phyloP scores from a whole-genome alignment of 2,113 vertebrate genomes.

The Phrynocephalus versicolor region DNA sequence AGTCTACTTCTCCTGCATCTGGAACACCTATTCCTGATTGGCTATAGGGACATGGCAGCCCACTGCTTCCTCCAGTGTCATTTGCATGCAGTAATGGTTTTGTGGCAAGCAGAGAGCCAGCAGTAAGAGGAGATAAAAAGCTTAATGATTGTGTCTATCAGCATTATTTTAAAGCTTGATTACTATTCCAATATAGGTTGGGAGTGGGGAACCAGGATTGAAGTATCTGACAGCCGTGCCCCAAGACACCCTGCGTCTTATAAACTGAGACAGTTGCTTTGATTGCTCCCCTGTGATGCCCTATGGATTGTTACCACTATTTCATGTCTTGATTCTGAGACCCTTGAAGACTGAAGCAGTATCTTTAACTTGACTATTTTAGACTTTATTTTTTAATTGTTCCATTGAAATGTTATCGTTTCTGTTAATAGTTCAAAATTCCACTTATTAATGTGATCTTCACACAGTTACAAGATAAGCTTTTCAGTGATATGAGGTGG shows the following conservation, averaged over 20 bases:
- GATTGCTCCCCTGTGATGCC: neutral
- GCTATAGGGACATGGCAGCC: too few relatives aligned
- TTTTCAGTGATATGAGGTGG: neutral
- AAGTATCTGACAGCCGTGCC: neutral
- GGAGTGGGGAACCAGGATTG: neutral
- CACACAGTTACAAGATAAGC: neutral
- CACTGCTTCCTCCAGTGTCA: too few relatives aligned
- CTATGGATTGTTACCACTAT: conserved; percentile 21
- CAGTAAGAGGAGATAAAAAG: neutral
- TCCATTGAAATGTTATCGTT: neutral
- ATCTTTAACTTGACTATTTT: conserved; percentile 3
- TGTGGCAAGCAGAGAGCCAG: neutral
- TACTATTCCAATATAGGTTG: too few relatives aligned
- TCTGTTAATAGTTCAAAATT: neutral
- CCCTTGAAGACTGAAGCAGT: neutral
- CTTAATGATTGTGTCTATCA: too few relatives aligned
- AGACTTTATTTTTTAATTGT: neutral
- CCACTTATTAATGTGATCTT: neutral
- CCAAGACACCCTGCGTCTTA: neutral
- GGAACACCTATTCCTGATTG: too few relatives aligned
- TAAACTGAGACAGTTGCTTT: conserved; percentile 25
- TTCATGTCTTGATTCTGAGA: conserved; percentile 12
- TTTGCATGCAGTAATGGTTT: too few relatives aligned
- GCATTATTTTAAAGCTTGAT: neutral
- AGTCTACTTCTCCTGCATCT: too few relatives aligned